Conservation (phyloP, 2,113 vertebrate genomes). For the Nematolebias whitei region DNA sequence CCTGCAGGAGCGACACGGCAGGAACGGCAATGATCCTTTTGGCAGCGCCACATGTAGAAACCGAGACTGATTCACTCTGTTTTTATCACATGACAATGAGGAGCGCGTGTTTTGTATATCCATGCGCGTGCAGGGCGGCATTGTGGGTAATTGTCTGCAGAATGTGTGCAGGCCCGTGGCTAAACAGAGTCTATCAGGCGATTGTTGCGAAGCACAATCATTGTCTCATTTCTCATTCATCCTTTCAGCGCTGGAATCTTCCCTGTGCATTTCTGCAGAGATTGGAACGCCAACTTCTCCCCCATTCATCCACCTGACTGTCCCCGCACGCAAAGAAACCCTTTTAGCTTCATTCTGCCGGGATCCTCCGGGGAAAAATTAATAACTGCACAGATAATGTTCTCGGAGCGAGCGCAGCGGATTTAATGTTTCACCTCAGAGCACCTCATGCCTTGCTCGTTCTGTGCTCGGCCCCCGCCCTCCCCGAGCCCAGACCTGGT, state of each 20-base stretch:
- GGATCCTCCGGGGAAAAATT: constrained; percentile 44
- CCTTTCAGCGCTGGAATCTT: constrained; percentile 48
- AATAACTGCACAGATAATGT: constrained; percentile 35
- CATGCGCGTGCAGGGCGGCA: constrained; percentile 3
- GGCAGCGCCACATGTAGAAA: constrained; percentile 23
- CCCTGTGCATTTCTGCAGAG: constrained; percentile 20
- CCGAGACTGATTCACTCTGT: constrained; percentile 29
- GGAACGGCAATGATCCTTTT: constrained; percentile 22
- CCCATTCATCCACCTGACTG: constrained; percentile 43
- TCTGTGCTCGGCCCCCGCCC: background rate
- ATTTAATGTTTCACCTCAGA: constrained; percentile 43
- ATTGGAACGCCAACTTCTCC: constrained; percentile 29
- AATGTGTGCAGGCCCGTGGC: constrained; percentile 43
- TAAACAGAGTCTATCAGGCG: constrained; percentile 48
- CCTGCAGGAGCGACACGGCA: constrained; percentile 1
- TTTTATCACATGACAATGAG: constrained; percentile 29
- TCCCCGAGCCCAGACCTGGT: constrained; percentile 21
- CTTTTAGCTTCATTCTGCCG: constrained; percentile 39
- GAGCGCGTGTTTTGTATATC: constrained; percentile 2
- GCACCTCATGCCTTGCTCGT: constrained; percentile 20
- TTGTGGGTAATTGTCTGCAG: constrained; percentile 43
- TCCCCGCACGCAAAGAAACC: constrained; percentile 32
- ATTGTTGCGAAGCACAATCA: constrained; percentile 52
- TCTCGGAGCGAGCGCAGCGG: constrained; percentile 26
- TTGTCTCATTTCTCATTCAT: constrained; percentile 58